Evolutionary conservation across 2,797 vertebrate genomes (phyloP), one percentile per base, ranked within the genome.

Genomic region (Acanthopagrus latus): DNA sequence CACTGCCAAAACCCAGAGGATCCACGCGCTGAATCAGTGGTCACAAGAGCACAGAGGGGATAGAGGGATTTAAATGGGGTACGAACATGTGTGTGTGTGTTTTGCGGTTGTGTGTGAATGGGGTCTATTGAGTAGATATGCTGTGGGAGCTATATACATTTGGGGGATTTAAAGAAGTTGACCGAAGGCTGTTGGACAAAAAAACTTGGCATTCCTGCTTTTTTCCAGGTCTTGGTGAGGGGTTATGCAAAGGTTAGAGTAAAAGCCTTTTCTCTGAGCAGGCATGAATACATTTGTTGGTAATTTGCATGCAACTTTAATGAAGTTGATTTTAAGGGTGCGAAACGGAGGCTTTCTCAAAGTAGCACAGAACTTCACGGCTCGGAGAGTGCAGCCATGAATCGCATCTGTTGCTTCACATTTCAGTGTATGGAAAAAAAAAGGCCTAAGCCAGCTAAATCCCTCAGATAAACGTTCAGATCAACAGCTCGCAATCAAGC

Each of bases 11-110:
- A 83, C 88, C 83, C 80, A 71, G 75, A 79, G 85, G 89, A 86
- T 71, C 73, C 68, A 82, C 91, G 88, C 81, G 83, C 84, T 84
- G 74, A 93, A 90, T 87, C 86, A 88, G 70, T 86, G 86, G 88
- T 76, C 89, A 80, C 86, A 82, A 82, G 80, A 78, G 70, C 76
- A 74, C 74, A 80, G 72, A 89, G 80, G 86, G 79, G 82, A 74
- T 54, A 44, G 54, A 79, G 50, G 76, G 78, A 87, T 81, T 85
- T 82, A 81, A 85, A 76, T 62, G 59, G 73, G 62, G n/a, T 69
- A 54, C 4, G 2, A 59, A 56, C 33, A 51, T 69, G 70, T 51
- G 72, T n/a, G n/a, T n/a, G n/a, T 76, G 17, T 38, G 33, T 52
- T 52, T 25, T 48, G 12, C 55, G 33, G 33, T 2, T 68, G 33